These are phyloP conservation scores for Sus cebifrons DNA, from an alignment of 2,797 vertebrate species.

Conservation along the genomic window DNA sequence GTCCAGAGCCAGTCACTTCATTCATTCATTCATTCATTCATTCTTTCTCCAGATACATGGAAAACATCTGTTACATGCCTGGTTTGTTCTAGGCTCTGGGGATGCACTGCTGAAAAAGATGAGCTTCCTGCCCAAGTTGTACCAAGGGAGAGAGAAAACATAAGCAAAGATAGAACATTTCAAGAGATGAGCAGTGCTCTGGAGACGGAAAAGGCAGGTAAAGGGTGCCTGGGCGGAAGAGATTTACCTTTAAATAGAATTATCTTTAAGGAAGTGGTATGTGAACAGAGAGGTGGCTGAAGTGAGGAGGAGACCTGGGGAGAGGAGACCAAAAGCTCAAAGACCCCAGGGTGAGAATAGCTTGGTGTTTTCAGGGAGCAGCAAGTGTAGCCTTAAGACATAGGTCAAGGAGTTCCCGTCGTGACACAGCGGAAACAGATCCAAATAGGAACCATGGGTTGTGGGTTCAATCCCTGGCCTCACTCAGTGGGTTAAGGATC, in stretches of 20 bases:
- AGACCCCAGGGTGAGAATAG: background rate
- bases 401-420: background rate
- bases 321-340: background rate
- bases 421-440: no score
- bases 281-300: constrained; percentile 30
- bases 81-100: constrained; percentile 43
- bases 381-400: background rate
- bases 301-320: background rate
- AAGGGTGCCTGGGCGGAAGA: background rate
- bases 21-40: constrained; percentile 29
- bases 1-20: background rate
- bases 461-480: no score
- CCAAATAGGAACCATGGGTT: no score
- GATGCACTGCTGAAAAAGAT: constrained; percentile 48
- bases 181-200: constrained; percentile 28
- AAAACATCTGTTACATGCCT: background rate
- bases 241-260: constrained; percentile 33
- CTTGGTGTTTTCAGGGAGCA: background rate
- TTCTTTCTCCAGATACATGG: constrained; percentile 40
- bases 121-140: constrained; percentile 34
- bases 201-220: background rate
- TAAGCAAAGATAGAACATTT: constrained; percentile 48
- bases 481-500: no score
- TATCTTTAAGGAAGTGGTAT: constrained; percentile 23
- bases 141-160: constrained; percentile 26